A percentile compares a stretch with the other conserved stretches of the same genome.
Evolutionary conservation across 1,140 invertebrate genomes (phyloP).

Genomic region (Neoseiulus cucumeris): DNA sequence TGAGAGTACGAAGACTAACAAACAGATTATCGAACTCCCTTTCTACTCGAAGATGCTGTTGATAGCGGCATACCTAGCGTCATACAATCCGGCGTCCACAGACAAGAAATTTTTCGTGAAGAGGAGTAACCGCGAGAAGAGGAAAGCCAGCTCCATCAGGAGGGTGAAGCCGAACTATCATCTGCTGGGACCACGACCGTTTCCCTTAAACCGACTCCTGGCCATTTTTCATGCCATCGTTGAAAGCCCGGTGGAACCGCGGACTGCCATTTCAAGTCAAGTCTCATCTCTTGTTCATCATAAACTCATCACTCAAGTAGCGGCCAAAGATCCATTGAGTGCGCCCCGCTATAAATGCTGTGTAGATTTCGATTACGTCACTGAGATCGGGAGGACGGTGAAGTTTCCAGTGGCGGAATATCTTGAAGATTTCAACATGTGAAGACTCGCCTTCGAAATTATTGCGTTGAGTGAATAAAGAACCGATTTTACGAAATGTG

Average conservation of each 20-base stretch:
- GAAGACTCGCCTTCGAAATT: no score
- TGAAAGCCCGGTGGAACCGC: constrained; percentile 56
- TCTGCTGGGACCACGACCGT: constrained; percentile 49
- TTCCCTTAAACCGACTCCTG: constrained; percentile 56
- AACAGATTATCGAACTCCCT: constrained; percentile 47
- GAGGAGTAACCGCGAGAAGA: constrained; percentile 40
- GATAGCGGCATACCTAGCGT: constrained; percentile 69
- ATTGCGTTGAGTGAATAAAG: no score
- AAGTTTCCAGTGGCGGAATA: neutral
- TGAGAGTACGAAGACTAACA: constrained; percentile 37
- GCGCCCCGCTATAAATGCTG: constrained; percentile 1
- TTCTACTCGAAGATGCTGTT: constrained; percentile 69
- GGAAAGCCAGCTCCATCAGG: constrained; percentile 35
- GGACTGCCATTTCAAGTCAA: constrained; percentile 41
- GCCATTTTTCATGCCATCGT: constrained; percentile 78
- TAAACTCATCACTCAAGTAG: neutral
- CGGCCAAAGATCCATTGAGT: neutral
- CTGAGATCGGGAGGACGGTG: neutral
- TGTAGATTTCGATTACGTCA: neutral
- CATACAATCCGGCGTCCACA: constrained; percentile 63
- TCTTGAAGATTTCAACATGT: constrained; percentile 10
- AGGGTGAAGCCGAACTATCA: constrained; percentile 32
- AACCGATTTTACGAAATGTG: no score
- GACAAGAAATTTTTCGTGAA: constrained; percentile 42
- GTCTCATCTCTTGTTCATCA: constrained; percentile 1